A percentile compares a stretch with the other conserved stretches of the same genome.
phyloP scores from a whole-genome alignment of 2,797 vertebrate species.

The Enteromius thamalakanensis region DNA sequence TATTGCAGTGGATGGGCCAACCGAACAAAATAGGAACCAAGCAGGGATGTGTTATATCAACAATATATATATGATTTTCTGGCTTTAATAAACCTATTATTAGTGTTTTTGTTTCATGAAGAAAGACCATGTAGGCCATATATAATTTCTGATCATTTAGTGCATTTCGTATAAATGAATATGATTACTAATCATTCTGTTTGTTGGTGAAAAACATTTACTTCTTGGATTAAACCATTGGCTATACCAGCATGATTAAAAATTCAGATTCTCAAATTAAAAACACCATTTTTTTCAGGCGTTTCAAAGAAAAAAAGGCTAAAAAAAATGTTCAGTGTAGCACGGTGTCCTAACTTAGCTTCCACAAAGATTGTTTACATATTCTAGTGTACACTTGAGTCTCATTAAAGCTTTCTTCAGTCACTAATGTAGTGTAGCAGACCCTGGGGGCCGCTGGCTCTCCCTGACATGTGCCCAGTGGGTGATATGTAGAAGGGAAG shows the following conservation, averaged over 20 bases:
- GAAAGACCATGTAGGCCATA: not conserved
- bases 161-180: not conserved
- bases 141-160: not conserved
- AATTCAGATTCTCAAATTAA: not conserved
- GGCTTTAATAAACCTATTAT: not conserved
- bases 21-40: not conserved
- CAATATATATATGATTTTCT: not conserved
- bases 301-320: not conserved
- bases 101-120: not conserved
- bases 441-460: not conserved
- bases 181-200: not conserved
- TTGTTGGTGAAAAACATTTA: not conserved
- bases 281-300: not conserved
- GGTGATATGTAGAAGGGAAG: slow-evolving; percentile 19
- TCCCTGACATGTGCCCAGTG: slow-evolving; percentile 15
- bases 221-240: not conserved
- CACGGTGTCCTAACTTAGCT: not conserved
- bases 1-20: too few species aligned
- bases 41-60: not conserved
- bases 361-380: slow-evolving; percentile 11
- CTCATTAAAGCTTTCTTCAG: slow-evolving; percentile 9
- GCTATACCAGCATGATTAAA: not conserved
- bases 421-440: slow-evolving; percentile 5
- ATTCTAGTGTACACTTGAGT: not conserved
- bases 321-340: not conserved